phyloP scores from a whole-genome alignment of 2,888 invertebrate genomes.

The Hypomecis punctinalis region DNA sequence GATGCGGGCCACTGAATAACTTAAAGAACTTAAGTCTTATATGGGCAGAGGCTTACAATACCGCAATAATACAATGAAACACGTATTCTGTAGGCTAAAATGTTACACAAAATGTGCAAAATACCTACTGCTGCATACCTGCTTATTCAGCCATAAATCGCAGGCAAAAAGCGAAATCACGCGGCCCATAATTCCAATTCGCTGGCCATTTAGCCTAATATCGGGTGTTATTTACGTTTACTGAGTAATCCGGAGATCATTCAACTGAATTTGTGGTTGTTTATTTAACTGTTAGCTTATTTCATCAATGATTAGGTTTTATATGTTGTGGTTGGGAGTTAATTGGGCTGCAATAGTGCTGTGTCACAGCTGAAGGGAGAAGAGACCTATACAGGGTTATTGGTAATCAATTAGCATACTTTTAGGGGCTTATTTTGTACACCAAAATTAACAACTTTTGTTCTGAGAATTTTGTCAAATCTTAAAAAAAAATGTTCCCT shows the following conservation, averaged over 20 bases:
- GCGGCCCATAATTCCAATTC: slow-evolving; percentile 27
- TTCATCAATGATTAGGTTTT: slow-evolving; percentile 8
- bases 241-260: slow-evolving; percentile 25
- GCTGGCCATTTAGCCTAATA: slow-evolving; percentile 26
- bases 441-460: too few species aligned
- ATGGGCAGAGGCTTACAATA: too few species aligned
- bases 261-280: slow-evolving; percentile 23
- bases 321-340: neutral
- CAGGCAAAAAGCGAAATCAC: slow-evolving; percentile 24
- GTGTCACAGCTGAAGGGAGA: neutral
- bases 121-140: slow-evolving; percentile 13
- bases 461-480: too few species aligned
- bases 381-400: too few species aligned
- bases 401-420: too few species aligned
- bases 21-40: too few species aligned
- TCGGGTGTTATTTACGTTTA: slow-evolving; percentile 33
- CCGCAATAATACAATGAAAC: neutral
- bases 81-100: neutral
- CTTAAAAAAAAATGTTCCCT: too few species aligned
- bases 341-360: neutral
- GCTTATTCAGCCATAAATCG: slow-evolving; percentile 24
- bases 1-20: too few species aligned
- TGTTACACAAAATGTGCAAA: neutral
- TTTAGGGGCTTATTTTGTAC: too few species aligned
- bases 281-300: slow-evolving; percentile 23